Evolutionary conservation across 2,797 vertebrate genomes (phyloP).

Genomic region (Carduelis carduelis): DNA sequence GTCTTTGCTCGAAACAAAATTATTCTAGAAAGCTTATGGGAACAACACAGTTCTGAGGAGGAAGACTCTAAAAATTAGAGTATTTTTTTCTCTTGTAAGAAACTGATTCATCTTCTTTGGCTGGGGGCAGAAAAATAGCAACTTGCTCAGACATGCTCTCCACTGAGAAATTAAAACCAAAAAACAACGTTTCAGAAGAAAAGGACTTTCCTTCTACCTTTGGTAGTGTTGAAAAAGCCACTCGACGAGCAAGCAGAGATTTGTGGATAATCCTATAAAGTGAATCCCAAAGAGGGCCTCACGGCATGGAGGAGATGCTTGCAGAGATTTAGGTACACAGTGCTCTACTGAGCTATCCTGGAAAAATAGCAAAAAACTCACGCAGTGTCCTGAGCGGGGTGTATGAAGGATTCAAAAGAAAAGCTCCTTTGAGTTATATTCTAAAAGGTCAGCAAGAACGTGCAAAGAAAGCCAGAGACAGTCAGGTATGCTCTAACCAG

Average conservation of each 20-base stretch:
- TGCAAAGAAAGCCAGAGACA: background rate
- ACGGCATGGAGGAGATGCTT: background rate
- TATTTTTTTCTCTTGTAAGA: background rate
- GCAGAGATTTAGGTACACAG: background rate
- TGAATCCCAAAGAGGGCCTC: background rate
- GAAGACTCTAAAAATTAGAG: background rate
- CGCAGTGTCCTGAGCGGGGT: background rate
- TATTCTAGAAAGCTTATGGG: background rate
- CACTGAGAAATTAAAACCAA: background rate
- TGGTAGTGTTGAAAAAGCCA: background rate
- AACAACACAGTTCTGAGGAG: background rate
- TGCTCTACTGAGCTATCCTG: background rate
- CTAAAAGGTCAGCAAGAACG: background rate
- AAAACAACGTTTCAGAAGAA: background rate
- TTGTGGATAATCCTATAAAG: background rate
- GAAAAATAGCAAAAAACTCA: background rate
- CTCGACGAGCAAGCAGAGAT: background rate
- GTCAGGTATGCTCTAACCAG: background rate
- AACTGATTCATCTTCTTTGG: background rate
- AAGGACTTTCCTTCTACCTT: background rate
- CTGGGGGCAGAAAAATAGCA: conserved; percentile 4
- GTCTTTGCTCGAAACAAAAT: background rate
- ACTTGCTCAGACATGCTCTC: background rate
- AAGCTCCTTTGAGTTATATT: background rate
- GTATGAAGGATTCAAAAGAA: background rate